Evolutionary conservation across 2,888 invertebrate genomes (phyloP).

Genomic region (Chrysodeixis includens): DNA sequence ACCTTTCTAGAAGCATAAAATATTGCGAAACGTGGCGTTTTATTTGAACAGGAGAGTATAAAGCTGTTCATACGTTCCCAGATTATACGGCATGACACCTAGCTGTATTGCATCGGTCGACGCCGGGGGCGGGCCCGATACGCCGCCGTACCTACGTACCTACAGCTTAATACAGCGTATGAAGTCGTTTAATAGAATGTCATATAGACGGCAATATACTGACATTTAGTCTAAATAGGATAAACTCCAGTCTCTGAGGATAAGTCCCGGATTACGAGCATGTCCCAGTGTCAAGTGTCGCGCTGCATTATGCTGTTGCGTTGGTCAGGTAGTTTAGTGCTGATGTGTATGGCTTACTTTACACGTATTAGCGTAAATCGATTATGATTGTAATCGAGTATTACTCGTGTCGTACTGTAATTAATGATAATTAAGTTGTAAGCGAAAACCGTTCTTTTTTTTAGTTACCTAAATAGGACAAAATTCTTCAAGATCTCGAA

Average conservation of each 20-base stretch:
- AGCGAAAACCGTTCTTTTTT: too few relatives aligned
- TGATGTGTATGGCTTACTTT: not conserved
- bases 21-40: not conserved
- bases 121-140: slow-evolving; percentile 7
- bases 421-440: too few relatives aligned
- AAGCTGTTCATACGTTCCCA: slow-evolving; percentile 8
- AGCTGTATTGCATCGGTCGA: slow-evolving; percentile 9
- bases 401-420: not conserved
- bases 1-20: not conserved
- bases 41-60: not conserved
- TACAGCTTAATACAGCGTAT: slow-evolving; percentile 3
- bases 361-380: not conserved
- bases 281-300: slow-evolving; percentile 4
- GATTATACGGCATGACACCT: not conserved
- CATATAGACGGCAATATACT: not conserved
- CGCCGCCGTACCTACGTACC: not conserved
- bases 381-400: slow-evolving; percentile 1
- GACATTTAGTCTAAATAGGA: slow-evolving; percentile 1
- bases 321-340: not conserved
- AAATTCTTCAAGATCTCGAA: too few relatives aligned
- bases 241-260: not conserved
- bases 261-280: not conserved
- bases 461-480: too few relatives aligned
- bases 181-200: not conserved
- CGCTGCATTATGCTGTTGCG: not conserved